Conservation (phyloP, 30 jellyfish, hydroid and myxozoan species). For the Hydractinia echinata region DNA sequence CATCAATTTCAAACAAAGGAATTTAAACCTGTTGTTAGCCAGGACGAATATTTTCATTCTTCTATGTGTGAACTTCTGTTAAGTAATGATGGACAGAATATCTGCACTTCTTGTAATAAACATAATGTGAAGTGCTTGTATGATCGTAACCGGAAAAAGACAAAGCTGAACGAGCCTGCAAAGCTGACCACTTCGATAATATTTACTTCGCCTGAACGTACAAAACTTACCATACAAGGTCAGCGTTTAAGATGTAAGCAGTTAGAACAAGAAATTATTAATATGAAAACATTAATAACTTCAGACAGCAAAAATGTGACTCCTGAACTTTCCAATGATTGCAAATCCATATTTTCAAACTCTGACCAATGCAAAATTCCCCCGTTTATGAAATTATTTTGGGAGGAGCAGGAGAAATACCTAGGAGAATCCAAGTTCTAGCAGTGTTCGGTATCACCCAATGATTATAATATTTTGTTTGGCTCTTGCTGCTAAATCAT, state of each 20-base stretch:
- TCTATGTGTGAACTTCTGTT: too few relatives aligned
- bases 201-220: slow-evolving; percentile 18
- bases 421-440: neutral
- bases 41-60: too few relatives aligned
- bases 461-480: neutral
- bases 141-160: too few relatives aligned
- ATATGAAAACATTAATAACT: neutral
- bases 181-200: too few relatives aligned
- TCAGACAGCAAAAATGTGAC: neutral
- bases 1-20: too few relatives aligned
- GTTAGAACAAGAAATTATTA: slow-evolving; percentile 1
- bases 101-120: too few relatives aligned
- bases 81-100: too few relatives aligned
- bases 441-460: neutral
- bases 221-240: slow-evolving; percentile 19
- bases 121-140: too few relatives aligned
- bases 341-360: neutral
- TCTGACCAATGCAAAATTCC: neutral
- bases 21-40: too few relatives aligned
- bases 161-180: too few relatives aligned
- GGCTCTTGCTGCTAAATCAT: slow-evolving; percentile 12
- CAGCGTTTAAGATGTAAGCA: slow-evolving; percentile 8
- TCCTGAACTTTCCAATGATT: too few relatives aligned
- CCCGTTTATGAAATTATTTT: neutral
- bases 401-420: neutral